Percentiles rank a stretch among this genome's conserved stretches.
These are phyloP conservation scores for Tetragonula clypearis DNA, from an alignment of 1,140 invertebrate genomes.

Conservation along the genomic window DNA sequence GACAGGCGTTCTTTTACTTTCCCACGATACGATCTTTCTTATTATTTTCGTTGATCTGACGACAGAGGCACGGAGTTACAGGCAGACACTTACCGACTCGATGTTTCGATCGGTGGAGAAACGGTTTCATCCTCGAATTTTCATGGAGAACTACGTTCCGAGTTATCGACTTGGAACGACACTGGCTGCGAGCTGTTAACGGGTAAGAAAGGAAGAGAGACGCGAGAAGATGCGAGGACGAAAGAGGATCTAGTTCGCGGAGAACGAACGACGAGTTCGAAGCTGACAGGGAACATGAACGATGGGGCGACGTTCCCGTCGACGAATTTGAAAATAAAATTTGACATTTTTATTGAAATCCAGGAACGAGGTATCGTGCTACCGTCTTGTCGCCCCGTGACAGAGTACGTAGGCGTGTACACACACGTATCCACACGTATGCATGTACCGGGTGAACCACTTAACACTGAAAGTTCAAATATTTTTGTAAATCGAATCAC, in stretches of 20 bases:
- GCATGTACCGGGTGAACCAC: too few species aligned
- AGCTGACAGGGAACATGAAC: slow-evolving; percentile 68
- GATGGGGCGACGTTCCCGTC: slow-evolving; percentile 52
- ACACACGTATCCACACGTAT: not conserved
- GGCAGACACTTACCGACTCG: too few species aligned
- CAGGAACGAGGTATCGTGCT: slow-evolving; percentile 43
- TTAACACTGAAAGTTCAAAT: too few species aligned
- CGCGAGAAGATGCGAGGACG: not conserved
- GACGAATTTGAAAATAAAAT: slow-evolving; percentile 72
- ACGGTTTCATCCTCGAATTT: not conserved
- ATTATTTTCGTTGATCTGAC: slow-evolving; percentile 28
- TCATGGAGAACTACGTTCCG: slow-evolving; percentile 17
- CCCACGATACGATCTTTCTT: not conserved
- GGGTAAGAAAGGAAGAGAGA: not conserved
- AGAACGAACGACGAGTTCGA: slow-evolving; percentile 44
- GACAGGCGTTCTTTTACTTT: too few species aligned
- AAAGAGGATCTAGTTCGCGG: slow-evolving; percentile 3
- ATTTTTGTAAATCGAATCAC: too few species aligned
- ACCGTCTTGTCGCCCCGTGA: slow-evolving; percentile 30
- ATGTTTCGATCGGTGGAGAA: not conserved
- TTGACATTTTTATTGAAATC: slow-evolving; percentile 73
- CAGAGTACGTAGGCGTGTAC: not conserved
- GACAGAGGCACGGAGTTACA: too few species aligned
- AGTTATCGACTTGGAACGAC: not conserved
- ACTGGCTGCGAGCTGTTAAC: slow-evolving; percentile 1